Evolutionary conservation across 2,797 vertebrate species (phyloP), one percentile per base, ranked within the genome.

Genomic region (Bradypodion ventrale): DNA sequence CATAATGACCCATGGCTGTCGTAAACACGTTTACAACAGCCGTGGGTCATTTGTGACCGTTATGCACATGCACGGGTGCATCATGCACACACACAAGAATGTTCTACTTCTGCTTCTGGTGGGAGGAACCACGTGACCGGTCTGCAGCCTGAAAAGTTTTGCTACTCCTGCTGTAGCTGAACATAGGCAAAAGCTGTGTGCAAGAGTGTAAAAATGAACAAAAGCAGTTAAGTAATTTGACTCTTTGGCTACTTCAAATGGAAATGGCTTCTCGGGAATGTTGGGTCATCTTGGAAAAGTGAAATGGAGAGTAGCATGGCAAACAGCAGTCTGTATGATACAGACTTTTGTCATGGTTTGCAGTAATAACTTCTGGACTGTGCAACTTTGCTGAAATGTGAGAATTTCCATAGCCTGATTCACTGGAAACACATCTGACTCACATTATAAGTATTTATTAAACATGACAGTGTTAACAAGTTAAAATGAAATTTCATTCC

Each of bases 371-470:
- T 59, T 44, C 12, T 83, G 37, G 13, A 21, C 27, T 60, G 15
- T 68, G 16, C 29, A 66, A 4, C 40, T 29, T 13, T 80, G 16
- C 29, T 60, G 65, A 75, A 63, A 42, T 32, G 73, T 69, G 12
- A 81, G 37, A 16, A 56, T 76, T 68, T 69, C 65, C 6, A 59
- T 79, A n/a, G 70, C 52, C 76, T 81, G 42, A 81, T 81, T 85
- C 42, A 76, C 13, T 81, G 73, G 56, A 81, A 85, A 85, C 73
- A 23, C 75, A 27, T 65, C 52, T 81, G 78, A 76, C 72, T 81
- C 65, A 76, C 42, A 25, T 40, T 56, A 46, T 76, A 76, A 85
- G 49, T 25, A 49, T 82, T 76, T 76, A 21, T 62, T 66, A 69
- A 80, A 69, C 16, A 75, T 70, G 37, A 68, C 23, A 75, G 16